These are phyloP conservation scores for Pogonocichla stellata DNA, from an alignment of 2,113 vertebrate species.

Conservation along the genomic window DNA sequence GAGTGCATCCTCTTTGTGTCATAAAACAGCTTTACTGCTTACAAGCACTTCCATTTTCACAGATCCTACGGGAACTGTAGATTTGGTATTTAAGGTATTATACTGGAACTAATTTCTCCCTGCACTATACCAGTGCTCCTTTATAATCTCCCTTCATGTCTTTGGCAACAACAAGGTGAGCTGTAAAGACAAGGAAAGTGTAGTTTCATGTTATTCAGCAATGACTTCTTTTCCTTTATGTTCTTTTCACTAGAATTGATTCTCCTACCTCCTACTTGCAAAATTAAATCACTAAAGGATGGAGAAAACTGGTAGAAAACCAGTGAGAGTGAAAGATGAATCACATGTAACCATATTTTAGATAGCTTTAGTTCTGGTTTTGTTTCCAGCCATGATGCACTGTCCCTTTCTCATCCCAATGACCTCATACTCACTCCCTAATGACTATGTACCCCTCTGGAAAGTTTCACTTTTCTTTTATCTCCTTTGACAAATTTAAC, in stretches of 20 bases:
- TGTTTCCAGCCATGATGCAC: not conserved
- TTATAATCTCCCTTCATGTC: not conserved
- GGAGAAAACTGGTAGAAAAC: not conserved
- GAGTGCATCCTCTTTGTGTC: not conserved
- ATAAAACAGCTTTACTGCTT: not conserved
- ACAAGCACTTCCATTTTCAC: not conserved
- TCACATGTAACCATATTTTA: not conserved
- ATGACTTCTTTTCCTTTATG: not conserved
- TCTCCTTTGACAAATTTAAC: slow-evolving; percentile 12
- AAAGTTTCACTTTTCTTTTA: slow-evolving; percentile 15
- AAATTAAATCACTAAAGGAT: not conserved
- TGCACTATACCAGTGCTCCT: not conserved
- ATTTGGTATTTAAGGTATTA: not conserved
- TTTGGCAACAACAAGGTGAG: not conserved
- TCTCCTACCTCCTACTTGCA: not conserved
- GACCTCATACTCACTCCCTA: slow-evolving; percentile 3
- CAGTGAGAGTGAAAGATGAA: not conserved
- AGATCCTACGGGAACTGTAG: not conserved
- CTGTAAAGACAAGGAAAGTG: not conserved
- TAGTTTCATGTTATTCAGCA: not conserved
- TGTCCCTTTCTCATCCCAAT: not conserved
- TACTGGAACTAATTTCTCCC: not conserved
- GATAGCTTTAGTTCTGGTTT: not conserved
- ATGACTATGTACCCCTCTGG: not conserved
- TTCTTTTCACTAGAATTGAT: not conserved